Base-by-base conservation (phyloP, 2,888 invertebrate species). In the Teleogryllus oceanicus region DNA sequence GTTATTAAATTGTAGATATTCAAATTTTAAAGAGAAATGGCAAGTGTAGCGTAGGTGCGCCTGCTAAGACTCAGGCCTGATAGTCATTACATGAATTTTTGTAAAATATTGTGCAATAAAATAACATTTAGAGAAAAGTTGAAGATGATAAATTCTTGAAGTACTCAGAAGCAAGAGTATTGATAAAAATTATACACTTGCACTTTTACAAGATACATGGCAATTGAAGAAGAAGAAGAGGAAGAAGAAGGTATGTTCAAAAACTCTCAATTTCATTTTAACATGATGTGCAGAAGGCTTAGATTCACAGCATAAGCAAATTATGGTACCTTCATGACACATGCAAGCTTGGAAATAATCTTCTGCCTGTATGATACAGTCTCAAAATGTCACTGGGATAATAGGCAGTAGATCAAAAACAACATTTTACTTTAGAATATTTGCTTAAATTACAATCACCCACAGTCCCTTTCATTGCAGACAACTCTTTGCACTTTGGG, bases 91-190 rank as follows among this genome's bases (percentile, higher is more conserved):
- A n/a, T 62, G 62, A 62, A 62, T 62, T 62, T 62, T 62, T 62
- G n/a, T 62, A n/a, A 62, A 62, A 62, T 62, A 62, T 62, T 62
- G 62, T 62, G 62, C 62, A 62, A 18, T 62, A 62, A 62, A 62
- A n/a, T 18, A 62, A 62, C n/a, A 62, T 62, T 62, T n/a, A 62
- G 62, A 62, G 62, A 4, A 62, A 62, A 62, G 62, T 18, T 62
- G 62, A 62, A 62, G n/a, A 18, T 62, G 62, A 62, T 13, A 62
- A n/a, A 62, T 62, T 62, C n/a, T 62, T 13, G 8, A 62, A n/a
- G 13, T 18, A 18, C 62, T 62, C 62, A 62, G n/a, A 62, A 37
- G 37, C 37, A 37, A 37, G 37, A 37, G 37, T 37, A 37, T 37
- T 37, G 37, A 62, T 18, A 62, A 62, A 18, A 62, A 62, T 62